Base-by-base conservation (phyloP, 2,888 invertebrate species). In the Drosophila demipolita region DNA sequence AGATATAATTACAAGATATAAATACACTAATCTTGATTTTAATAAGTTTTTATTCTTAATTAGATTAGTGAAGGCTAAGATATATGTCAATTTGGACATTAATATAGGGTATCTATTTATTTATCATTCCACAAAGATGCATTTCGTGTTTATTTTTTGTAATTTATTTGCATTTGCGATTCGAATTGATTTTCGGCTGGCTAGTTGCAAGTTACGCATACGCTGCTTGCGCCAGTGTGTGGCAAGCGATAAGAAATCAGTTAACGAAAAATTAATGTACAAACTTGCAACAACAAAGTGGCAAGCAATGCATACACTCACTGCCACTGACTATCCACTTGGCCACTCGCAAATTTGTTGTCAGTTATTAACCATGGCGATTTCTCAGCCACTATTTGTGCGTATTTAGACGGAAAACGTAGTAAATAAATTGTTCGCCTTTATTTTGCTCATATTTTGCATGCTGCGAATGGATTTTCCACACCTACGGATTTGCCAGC, bases 181-280 rank as follows among this genome's bases (percentile, higher is more conserved):
- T 73, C 81, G 73, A 84, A 84, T 82, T 78, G 75, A 84, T 86
- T 76, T 78, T 72, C n/a, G 60, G 55, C 5, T 52, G 69, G 66
- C 59, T 61, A 70, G 75, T 78, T 58, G 73, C 79, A 71, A 72
- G 80, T 89, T 88, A 89, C 87, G 89, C 89, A 86, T 88, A 68
- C 84, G 80, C 70, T 74, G 68, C 72, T 69, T 76, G 45, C 58
- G 65, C 84, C 64, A 36, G 15, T 33, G 15, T 33, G 60, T 32
- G 73, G 73, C 52, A 36, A 61, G 59, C 81, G 90, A 86, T 86
- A 86, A 83, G 90, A 88, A 78, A 89, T 86, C 85, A 78, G 88
- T 74, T 78, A 23, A 77, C 50, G 4, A 63, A 58, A 87, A 80
- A 82, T 87, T 89, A 84, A 83, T 83, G 83, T 78, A 61, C 58